Conservation (phyloP, 2,888 invertebrate genomes). For the Pterostichus madidus region DNA sequence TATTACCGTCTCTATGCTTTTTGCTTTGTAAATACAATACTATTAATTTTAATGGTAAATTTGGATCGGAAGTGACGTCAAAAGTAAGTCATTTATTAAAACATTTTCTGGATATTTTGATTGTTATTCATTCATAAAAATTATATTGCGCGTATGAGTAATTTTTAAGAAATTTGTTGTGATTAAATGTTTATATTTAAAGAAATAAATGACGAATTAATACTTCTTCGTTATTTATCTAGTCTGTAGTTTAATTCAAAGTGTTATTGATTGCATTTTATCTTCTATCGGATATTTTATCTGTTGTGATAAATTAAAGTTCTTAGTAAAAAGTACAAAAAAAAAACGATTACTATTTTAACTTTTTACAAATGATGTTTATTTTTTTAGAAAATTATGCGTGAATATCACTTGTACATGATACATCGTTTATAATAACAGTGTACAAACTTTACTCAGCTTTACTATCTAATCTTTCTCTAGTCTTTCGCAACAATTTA, state of each 20-base stretch:
- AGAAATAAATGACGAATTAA: too few species aligned
- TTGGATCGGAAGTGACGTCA: slow-evolving; percentile 11
- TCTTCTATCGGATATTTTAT: slow-evolving; percentile 24
- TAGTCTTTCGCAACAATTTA: slow-evolving; percentile 22
- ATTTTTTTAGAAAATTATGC: background rate
- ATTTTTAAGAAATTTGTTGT: background rate
- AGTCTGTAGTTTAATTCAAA: background rate
- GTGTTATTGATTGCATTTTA: slow-evolving; percentile 19
- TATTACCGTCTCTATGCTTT: background rate
- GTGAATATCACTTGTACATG: slow-evolving; percentile 3
- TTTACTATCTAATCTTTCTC: slow-evolving; percentile 25
- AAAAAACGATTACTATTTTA: background rate
- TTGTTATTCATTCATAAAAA: background rate
- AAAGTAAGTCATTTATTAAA: background rate
- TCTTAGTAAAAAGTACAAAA: slow-evolving; percentile 33
- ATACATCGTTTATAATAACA: slow-evolving; percentile 2
- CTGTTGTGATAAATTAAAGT: background rate
- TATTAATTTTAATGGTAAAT: background rate
- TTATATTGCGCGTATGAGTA: too few species aligned
- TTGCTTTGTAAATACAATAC: background rate
- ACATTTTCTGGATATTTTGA: background rate
- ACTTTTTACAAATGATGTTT: background rate
- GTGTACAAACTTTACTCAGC: slow-evolving; percentile 2
- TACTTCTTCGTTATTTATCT: too few species aligned
- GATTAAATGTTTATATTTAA: background rate